Base-by-base conservation (phyloP, 35 echinoderm and acorn worm species). In the Heliocidaris erythrogramma region DNA sequence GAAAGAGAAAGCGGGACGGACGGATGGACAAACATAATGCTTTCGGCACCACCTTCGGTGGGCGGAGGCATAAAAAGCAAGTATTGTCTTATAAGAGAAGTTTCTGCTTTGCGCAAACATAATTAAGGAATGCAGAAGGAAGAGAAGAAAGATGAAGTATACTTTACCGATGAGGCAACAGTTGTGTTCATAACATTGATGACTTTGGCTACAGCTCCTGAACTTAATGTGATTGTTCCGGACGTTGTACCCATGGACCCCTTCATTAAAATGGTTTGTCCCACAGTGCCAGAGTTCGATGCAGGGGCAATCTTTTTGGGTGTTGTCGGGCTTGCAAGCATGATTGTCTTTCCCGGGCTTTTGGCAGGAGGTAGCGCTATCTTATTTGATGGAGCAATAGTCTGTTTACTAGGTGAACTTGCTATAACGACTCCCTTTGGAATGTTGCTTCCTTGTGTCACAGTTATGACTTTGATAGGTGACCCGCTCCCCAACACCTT, bases 381-480 rank as follows among this genome's bases (percentile, higher is more conserved):
- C 85, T 95, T 96, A 90, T 92, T 96, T 48, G 84, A 48, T 10
- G 94, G 95, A 14, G 97, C 30, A 17, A 42, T 94, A 59, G 96
- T 92, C 60, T 93, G 97, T 95, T 96, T 98, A 27, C 93, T 59
- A 2, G 96, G 97, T 59, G 95, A 98, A 29, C 94, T 88, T 50
- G 97, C 59, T 30, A 98, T 52, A 7, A 98, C 92, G 30, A 98
- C 60, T 9, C 94, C 94, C 85, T 97, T 97, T 85, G 93, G 94
- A 94, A 94, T 85, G 87, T 90, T 47, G 95, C 49, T 96, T 29
- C 95, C 97, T 71, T 96, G 97, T 65, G 96, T 90, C 88, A 99
- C 96, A 50, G 98, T 96, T 29, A 99, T 94, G 69, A 99, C 84
- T 86, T 99, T 99, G 59, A 99, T 95, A 11, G 98, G 98, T 47